These are phyloP conservation scores for Philaethria dido DNA, from an alignment of 2,888 invertebrate genomes.

Conservation along the genomic window DNA sequence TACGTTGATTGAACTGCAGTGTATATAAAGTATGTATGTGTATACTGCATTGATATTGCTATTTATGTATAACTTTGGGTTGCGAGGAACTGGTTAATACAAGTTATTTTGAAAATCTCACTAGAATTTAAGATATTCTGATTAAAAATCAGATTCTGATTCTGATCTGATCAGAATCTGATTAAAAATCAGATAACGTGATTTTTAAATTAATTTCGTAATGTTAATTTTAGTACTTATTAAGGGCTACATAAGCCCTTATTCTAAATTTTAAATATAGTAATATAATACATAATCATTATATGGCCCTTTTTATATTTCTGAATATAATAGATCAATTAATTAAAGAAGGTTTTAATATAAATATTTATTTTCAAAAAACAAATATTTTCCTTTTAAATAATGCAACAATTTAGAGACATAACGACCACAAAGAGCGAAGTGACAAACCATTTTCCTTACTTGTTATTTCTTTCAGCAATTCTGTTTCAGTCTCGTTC, in stretches of 20 bases:
- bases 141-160: too few relatives aligned
- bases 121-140: too few relatives aligned
- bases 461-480: constrained; percentile 17
- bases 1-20: constrained; percentile 16
- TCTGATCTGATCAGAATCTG: too few relatives aligned
- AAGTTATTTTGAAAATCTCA: too few relatives aligned
- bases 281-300: too few relatives aligned
- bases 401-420: neutral
- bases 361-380: neutral
- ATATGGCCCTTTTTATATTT: too few relatives aligned
- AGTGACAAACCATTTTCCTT: neutral
- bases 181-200: too few relatives aligned
- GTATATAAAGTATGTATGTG: neutral
- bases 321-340: neutral
- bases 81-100: too few relatives aligned
- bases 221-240: too few relatives aligned
- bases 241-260: too few relatives aligned
- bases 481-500: constrained; percentile 29
- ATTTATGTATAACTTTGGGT: neutral
- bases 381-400: neutral
- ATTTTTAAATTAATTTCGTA: too few relatives aligned
- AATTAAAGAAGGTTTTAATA: neutral
- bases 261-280: too few relatives aligned
- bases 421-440: neutral
- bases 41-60: constrained; percentile 2